phyloP scores from a whole-genome alignment of 2,113 vertebrate genomes.

The Tympanuchus pallidicinctus region DNA sequence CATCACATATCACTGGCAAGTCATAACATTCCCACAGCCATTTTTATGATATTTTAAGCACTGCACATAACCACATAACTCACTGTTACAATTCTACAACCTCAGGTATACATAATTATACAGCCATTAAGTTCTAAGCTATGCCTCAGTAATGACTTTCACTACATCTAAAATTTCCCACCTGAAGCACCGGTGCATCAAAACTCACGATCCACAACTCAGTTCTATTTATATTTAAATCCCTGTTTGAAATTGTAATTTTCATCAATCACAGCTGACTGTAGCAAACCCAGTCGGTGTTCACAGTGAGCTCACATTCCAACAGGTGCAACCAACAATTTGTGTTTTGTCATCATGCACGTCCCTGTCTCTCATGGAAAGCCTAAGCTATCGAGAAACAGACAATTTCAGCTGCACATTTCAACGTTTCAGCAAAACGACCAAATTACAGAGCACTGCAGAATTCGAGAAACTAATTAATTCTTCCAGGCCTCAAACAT shows the following conservation, averaged over 20 bases:
- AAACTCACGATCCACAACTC: background rate
- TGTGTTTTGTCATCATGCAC: rapidly evolving
- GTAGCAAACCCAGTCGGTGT: background rate
- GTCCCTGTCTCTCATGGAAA: background rate
- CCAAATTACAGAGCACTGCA: background rate
- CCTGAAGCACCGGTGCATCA: background rate
- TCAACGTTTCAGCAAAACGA: rapidly evolving
- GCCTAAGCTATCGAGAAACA: background rate
- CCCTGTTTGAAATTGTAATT: background rate
- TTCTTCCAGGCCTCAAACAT: background rate
- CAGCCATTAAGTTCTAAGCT: background rate
- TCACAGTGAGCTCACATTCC: rapidly evolving
- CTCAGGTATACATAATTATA: background rate
- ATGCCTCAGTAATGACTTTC: background rate
- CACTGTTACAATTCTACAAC: background rate
- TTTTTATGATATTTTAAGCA: background rate
- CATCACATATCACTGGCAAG: background rate
- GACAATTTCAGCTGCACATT: rapidly evolving
- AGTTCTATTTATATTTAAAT: background rate
- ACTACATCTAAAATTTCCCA: background rate
- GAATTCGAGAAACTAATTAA: background rate
- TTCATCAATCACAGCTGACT: background rate
- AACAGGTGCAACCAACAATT: background rate
- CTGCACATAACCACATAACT: background rate
- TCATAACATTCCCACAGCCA: background rate